These are phyloP conservation scores for Pardalotus punctatus DNA, from an alignment of 2,113 vertebrate species.

Conservation along the genomic window DNA sequence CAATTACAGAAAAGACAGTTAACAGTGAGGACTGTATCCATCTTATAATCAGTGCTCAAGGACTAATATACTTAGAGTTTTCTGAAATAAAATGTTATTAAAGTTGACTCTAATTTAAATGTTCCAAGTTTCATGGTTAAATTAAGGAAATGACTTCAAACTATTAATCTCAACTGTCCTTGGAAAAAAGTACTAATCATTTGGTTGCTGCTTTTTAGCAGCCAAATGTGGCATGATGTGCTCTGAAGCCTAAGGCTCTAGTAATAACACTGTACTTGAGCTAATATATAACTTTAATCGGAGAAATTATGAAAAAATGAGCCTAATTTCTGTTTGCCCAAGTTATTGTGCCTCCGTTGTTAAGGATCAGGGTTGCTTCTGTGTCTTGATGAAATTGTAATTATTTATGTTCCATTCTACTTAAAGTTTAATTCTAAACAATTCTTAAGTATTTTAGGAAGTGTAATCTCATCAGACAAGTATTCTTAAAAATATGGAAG, in stretches of 20 bases:
- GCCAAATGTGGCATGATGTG: not conserved
- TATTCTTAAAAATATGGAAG: not conserved
- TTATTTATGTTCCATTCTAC: not conserved
- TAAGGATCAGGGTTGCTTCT: not conserved
- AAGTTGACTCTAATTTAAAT: not conserved
- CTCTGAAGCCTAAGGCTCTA: slow-evolving; percentile 23
- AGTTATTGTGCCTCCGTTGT: slow-evolving; percentile 32
- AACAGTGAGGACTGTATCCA: not conserved
- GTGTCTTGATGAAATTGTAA: not conserved
- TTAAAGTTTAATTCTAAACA: not conserved
- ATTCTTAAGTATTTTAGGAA: not conserved
- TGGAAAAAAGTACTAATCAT: slow-evolving; percentile 21
- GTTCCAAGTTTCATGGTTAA: slow-evolving; percentile 20
- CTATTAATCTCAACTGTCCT: slow-evolving; percentile 54
- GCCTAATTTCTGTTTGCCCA: slow-evolving; percentile 43
- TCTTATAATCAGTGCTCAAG: not conserved
- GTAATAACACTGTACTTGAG: slow-evolving; percentile 48
- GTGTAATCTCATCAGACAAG: not conserved
- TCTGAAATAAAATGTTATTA: slow-evolving; percentile 24
- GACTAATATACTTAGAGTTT: not conserved
- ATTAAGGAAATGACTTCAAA: slow-evolving; percentile 49
- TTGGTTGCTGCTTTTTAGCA: slow-evolving; percentile 55
- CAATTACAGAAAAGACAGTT: not conserved
- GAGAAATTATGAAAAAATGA: slow-evolving; percentile 48
- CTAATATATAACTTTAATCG: slow-evolving; percentile 57